phyloP scores from a whole-genome alignment of 2,888 invertebrate genomes.

The Phalera bucephala region DNA sequence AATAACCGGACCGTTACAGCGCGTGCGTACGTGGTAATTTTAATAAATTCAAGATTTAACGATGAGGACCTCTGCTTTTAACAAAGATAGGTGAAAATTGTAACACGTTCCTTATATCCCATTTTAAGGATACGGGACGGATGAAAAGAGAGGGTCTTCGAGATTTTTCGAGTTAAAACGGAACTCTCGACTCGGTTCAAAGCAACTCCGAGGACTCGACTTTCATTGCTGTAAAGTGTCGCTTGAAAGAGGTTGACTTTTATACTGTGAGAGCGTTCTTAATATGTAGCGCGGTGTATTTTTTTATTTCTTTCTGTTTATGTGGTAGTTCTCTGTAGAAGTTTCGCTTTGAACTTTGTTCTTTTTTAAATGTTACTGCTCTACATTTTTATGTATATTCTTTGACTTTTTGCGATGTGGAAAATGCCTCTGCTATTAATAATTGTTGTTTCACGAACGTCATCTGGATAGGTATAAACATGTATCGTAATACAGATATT shows the following conservation, averaged over 20 bases:
- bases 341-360: no score
- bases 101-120: slow-evolving; percentile 17
- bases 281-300: background rate
- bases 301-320: background rate
- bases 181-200: slow-evolving; percentile 2
- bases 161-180: background rate
- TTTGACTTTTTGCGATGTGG: no score
- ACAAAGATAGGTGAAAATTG: slow-evolving; percentile 12
- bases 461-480: no score
- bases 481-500: no score
- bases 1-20: slow-evolving; percentile 30
- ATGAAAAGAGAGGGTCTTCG: slow-evolving; percentile 7
- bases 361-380: no score
- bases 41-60: slow-evolving; percentile 49
- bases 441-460: no score
- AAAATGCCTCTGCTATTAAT: no score
- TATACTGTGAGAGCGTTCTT: background rate
- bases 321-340: no score
- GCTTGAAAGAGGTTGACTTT: background rate
- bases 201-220: background rate
- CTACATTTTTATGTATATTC: no score
- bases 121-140: slow-evolving; percentile 1
- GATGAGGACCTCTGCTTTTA: slow-evolving; percentile 1
- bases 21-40: slow-evolving; percentile 47
- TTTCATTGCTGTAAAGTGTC: background rate